Base-by-base conservation (phyloP, 1,140 invertebrate species). In the Aporrectodea caliginosa region DNA sequence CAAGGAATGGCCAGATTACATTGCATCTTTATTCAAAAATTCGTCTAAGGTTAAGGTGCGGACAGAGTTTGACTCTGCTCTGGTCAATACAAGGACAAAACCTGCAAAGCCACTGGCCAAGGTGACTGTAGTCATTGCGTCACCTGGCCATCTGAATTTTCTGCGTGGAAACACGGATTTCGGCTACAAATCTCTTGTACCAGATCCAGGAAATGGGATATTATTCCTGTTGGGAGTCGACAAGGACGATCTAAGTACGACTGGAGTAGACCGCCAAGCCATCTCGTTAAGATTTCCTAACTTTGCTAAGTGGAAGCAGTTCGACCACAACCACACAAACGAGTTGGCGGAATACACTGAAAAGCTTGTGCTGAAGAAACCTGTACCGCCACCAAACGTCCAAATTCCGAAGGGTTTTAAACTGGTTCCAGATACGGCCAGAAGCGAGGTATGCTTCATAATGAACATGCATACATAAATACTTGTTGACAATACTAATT, bases 51-150 rank as follows among this genome's bases (percentile, higher is more conserved):
- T 1, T 29, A 75, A 75, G 32, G 34, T 75, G 30, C 33, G 22
- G 43, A 58, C 43, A 22, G 43, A 58, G 22, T 58, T 12, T 22
- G 43, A 58, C 43, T 12, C 43, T 22, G 43, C 22, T 22, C 43
- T 58, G 43, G 6, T 22, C 6, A 6, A 22, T 6, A 58, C 43
- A 22, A 58, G 22, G 43, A 58, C 43, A n/a, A n/a, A n/a, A n/a
- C n/a, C n/a, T n/a, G 6, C 43, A 22, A 58, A 58, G 22, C 22
- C 43, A 22, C 43, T 12, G 43, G 6, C 73, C 27, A 75, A 31
- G 27, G 30, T 75, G 27, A 75, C 43, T 12, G 73, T 75, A 2
- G 73, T 75, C 22, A 35, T 75, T 22, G 73, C 73, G 73, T 75
- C 73, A 29, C 73, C 73, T 12, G 73, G 43, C 6, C 43, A 58